Base-by-base conservation (phyloP, 2,888 invertebrate species). In the Lacanobia oleracea region DNA sequence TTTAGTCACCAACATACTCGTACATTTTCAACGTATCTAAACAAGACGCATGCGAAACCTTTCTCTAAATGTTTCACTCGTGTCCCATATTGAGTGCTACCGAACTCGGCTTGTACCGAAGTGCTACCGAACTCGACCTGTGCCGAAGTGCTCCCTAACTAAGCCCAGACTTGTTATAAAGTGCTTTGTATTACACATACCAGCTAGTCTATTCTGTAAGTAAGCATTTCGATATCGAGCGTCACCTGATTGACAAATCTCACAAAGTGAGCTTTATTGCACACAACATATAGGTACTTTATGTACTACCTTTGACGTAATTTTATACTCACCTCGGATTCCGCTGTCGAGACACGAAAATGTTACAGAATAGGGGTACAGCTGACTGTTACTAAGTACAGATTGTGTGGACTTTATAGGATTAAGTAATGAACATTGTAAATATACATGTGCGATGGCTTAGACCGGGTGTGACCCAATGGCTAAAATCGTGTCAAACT, bases 111-210 rank as follows among this genome's bases (percentile, higher is more conserved):
- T 56, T 75, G 79, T 71, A 18, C 62, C 72, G 72, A 80, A 84
- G 80, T 73, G 63, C 59, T 23, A 48, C 67, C 62, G n/a, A 79
- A 82, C 74, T 79, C 67, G 54, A 53, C 69, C 59, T 75, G 79
- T 71, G n/a, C 62, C 72, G 72, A 80, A 84, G 80, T 73, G 72
- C 75, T 82, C 61, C 63, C 67, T 21, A 79, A 83, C 84, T 81
- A 81, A 65, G 72, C 57, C 18, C n/a, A 33, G 73, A 83, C 77
- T 85, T 82, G 74, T 79, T 83, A 73, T 74, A 76, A 80, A 85
- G 85, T 79, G 75, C 79, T 79, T 72, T 68, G 67, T 77, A 74
- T 67, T 68, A 56, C 62, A 71, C 68, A 73, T 61, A 66, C 57
- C 83, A 83, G 69, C 82, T 74, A n/a, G n/a, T n/a, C n/a, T n/a